Evolutionary conservation across 2,888 invertebrate genomes (phyloP), one percentile per base, ranked within the genome.

Genomic region (Nomada hirtipes): DNA sequence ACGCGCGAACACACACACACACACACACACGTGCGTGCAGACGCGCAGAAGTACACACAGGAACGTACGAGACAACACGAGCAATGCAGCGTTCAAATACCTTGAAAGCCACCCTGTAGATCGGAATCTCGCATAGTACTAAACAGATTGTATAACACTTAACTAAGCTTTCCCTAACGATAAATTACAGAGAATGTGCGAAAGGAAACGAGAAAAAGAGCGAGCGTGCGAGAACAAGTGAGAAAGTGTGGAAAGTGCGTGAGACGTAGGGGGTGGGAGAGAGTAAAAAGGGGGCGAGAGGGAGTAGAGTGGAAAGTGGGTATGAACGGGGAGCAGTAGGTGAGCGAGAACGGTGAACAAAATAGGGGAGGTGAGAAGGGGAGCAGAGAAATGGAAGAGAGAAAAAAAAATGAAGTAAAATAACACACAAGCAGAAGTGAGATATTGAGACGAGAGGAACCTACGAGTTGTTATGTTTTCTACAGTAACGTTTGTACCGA

Each of bases 401-500:
- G 0, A 53, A 29, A 26, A 3, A 50, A 13, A 68, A 75, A 79
- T 42, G 70, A 69, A 82, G 73, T 29, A 20, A 71, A 57, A 52
- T 50, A 76, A 67, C 70, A 83, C 86, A 83, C 86, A 89, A 84
- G 74, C 76, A 84, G 77, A 84, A 26, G 29, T 71, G 84, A 75
- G 86, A 77, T 74, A 88, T 86, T 60, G 59, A 70, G 77, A 84
- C 76, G 85, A 88, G 85, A 88, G 84, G 79, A 85, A 88, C 85
- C 86, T 86, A 88, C 86, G 90, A 92, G 92, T 93, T 91, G 92
- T 92, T 93, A 92, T 92, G 93, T 93, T 93, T 93, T 93, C 92
- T 93, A 93, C 92, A 93, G 91, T 93, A 93, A 93, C 91, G 92
- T 93, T 93, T 93, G 92, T 93, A 93, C 93, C 92, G 91, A 92